A percentile compares a stretch with the other conserved stretches of the same genome.
Conservation (phyloP, 2,113 vertebrate species). For the Corythoichthys intestinalis region DNA sequence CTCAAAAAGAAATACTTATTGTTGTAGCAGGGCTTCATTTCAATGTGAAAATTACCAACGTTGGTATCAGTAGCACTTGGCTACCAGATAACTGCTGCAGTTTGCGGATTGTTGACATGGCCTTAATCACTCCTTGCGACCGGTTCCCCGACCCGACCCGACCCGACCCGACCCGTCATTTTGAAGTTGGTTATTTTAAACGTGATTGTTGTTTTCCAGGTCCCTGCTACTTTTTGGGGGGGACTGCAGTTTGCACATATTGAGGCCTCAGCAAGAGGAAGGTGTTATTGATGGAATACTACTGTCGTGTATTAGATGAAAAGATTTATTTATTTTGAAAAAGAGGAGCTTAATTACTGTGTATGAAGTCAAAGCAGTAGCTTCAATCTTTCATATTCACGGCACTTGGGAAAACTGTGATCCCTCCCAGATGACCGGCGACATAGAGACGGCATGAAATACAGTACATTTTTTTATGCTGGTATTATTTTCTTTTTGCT, state of each 20-base stretch:
- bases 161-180: neutral
- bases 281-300: conserved; percentile 58
- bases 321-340: conserved; percentile 75
- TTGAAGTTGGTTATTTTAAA: conserved; percentile 30
- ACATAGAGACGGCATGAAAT: conserved; percentile 15
- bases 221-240: conserved; percentile 40
- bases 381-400: conserved; percentile 25
- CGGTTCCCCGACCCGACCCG: neutral
- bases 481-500: conserved; percentile 13
- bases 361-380: conserved; percentile 26
- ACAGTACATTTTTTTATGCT: neutral
- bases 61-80: neutral
- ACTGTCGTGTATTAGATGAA: conserved; percentile 65
- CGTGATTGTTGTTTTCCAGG: conserved; percentile 27
- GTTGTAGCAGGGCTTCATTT: conserved; percentile 28
- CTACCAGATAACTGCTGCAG: conserved; percentile 39
- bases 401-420: conserved; percentile 45
- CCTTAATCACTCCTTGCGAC: conserved; percentile 1
- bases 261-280: conserved; percentile 34
- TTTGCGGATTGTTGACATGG: conserved; percentile 23
- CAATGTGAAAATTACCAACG: conserved; percentile 13
- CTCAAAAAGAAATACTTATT: conserved; percentile 17
- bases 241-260: conserved; percentile 68
- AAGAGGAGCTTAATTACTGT: conserved; percentile 33
- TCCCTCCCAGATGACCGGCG: conserved; percentile 27